phyloP scores from a whole-genome alignment of 2,797 vertebrate species.

The Neoniphon sammara region DNA sequence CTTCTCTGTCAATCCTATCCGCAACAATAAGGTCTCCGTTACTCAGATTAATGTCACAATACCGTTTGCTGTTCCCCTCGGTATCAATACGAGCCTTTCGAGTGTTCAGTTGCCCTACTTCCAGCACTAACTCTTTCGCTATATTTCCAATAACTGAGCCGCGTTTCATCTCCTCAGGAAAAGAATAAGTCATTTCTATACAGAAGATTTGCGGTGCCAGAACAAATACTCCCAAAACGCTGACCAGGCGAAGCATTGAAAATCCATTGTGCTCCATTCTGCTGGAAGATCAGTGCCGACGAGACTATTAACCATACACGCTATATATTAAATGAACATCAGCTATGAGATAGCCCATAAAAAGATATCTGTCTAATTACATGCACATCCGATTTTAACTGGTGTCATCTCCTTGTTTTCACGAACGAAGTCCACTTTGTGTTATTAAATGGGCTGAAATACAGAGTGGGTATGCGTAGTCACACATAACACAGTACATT shows the following conservation, averaged over 20 bases:
- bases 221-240: constrained; percentile 7
- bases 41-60: constrained; percentile 66
- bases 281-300: not conserved
- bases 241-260: not conserved
- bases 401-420: not conserved
- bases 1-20: constrained; percentile 78
- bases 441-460: too few relatives aligned
- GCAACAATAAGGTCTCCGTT: constrained; percentile 71
- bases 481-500: not conserved
- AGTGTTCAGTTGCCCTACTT: constrained; percentile 36
- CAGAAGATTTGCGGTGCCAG: constrained; percentile 21
- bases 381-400: not conserved
- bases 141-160: constrained; percentile 60
- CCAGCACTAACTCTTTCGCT: constrained; percentile 74
- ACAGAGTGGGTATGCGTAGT: too few relatives aligned
- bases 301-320: not conserved
- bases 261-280: constrained; percentile 38
- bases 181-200: constrained; percentile 63
- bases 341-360: too few relatives aligned
- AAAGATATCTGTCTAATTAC: too few relatives aligned
- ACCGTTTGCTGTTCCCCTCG: constrained; percentile 44
- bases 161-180: constrained; percentile 63
- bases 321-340: too few relatives aligned
- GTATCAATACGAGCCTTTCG: constrained; percentile 70
- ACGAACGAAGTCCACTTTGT: too few relatives aligned